These are phyloP conservation scores for Ooceraea biroi DNA, from an alignment of 1,140 invertebrate genomes.

Conservation along the genomic window DNA sequence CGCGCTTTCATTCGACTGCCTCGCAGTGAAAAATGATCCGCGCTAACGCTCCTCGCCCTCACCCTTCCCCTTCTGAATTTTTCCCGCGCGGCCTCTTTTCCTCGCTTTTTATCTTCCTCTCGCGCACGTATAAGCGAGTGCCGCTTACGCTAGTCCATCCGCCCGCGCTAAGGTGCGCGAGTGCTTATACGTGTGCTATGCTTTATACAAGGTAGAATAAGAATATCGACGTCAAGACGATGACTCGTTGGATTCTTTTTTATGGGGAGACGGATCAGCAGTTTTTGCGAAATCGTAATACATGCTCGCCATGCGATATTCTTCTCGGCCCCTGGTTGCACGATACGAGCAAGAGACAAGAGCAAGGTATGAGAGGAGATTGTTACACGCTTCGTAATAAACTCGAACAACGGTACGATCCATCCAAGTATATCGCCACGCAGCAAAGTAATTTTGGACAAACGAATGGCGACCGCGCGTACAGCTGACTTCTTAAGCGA, in stretches of 20 bases:
- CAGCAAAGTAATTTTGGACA: neutral
- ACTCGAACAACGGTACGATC: neutral
- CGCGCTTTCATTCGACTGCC: constrained; percentile 78
- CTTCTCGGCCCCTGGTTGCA: neutral
- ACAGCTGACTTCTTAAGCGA: neutral
- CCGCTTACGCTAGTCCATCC: neutral
- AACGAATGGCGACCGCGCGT: neutral
- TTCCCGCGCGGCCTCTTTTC: constrained; percentile 32
- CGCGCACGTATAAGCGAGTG: constrained; percentile 26
- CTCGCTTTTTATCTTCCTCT: constrained; percentile 20
- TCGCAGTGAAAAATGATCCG: constrained; percentile 72
- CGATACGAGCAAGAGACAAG: neutral
- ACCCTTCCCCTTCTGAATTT: constrained; percentile 34
- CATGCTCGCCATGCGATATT: too few species aligned
- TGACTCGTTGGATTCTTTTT: constrained; percentile 44
- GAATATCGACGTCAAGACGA: constrained; percentile 30
- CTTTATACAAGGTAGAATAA: constrained; percentile 42
- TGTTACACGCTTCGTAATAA: too few species aligned
- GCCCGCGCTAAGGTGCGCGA: neutral
- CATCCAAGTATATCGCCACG: neutral
- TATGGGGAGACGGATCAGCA: constrained; percentile 14
- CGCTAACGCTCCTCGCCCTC: constrained; percentile 41
- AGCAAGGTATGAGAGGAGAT: neutral
- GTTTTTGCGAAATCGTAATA: neutral
- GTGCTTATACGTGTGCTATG: constrained; percentile 14